Percentiles rank a stretch among this genome's conserved stretches.
phyloP scores from a whole-genome alignment of 2,113 vertebrate species.

The Hymenochirus boettgeri region DNA sequence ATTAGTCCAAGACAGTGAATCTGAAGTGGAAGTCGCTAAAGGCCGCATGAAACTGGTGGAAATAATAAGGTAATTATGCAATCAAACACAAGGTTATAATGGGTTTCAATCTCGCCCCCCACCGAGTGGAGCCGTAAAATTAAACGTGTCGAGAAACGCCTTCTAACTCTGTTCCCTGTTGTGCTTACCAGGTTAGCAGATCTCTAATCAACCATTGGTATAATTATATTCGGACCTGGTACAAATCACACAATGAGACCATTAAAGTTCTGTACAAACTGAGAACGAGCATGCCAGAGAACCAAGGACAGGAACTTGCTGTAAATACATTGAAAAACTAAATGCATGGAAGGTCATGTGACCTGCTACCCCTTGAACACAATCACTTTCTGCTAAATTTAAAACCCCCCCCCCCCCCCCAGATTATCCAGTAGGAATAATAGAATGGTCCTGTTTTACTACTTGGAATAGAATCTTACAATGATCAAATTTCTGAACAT shows the following conservation, averaged over 20 bases:
- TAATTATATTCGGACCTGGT: background rate
- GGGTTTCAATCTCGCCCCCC: constrained; percentile 8
- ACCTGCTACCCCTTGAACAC: no score
- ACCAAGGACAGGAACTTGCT: no score
- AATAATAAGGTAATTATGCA: constrained; percentile 25
- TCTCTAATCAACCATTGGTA: constrained; percentile 7
- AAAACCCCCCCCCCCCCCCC: no score
- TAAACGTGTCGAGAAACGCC: background rate
- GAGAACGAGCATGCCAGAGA: no score
- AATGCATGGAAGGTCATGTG: no score
- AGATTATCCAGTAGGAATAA: no score
- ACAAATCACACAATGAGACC: background rate
- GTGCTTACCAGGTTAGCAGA: background rate
- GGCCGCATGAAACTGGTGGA: background rate
- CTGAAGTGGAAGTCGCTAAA: background rate
- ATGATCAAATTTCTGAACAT: no score
- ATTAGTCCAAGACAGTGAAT: constrained; percentile 10
- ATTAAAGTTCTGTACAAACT: no score
- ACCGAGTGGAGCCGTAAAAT: constrained; percentile 1
- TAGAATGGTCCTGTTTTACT: no score
- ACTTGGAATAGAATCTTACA: no score
- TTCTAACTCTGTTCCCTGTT: background rate
- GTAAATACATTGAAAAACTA: no score
- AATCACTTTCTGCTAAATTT: no score
- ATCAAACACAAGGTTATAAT: constrained; percentile 17